Conservation (phyloP, 2,888 invertebrate genomes). For the Aelia acuminata region DNA sequence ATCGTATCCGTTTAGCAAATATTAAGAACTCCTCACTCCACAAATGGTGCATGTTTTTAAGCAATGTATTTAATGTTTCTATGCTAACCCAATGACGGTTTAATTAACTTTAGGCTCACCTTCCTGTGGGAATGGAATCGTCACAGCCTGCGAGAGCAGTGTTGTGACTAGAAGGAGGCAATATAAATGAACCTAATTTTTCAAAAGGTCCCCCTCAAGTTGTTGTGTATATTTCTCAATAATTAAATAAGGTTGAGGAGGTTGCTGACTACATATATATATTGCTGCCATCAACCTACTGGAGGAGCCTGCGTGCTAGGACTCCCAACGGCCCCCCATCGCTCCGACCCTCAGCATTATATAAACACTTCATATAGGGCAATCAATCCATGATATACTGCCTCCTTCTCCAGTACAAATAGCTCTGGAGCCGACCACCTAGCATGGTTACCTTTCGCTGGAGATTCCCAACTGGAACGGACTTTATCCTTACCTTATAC, state of each 20-base stretch:
- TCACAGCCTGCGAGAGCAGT: neutral
- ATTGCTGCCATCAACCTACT: conserved; percentile 6
- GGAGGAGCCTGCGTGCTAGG: neutral
- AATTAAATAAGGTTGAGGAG: neutral
- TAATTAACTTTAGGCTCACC: neutral
- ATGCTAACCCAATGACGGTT: too few species aligned
- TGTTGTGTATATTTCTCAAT: conserved; percentile 17
- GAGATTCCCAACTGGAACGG: neutral
- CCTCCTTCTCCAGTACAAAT: conserved; percentile 44
- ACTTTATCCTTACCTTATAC: neutral
- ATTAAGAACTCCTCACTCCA: too few species aligned
- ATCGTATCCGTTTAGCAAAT: too few species aligned
- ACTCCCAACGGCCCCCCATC: conserved; percentile 36
- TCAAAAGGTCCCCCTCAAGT: neutral
- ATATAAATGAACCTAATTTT: neutral
- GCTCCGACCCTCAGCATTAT: conserved; percentile 39
- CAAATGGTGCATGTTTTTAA: too few species aligned
- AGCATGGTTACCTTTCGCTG: conserved; percentile 2
- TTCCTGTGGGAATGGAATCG: neutral
- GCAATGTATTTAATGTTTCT: too few species aligned
- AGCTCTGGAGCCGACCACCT: conserved; percentile 44
- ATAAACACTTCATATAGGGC: conserved; percentile 50
- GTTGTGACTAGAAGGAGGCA: neutral
- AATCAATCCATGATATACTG: conserved; percentile 44
- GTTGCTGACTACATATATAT: neutral